These are phyloP conservation scores for Drosophila meridiana DNA, from an alignment of 2,888 invertebrate species.

Conservation along the genomic window DNA sequence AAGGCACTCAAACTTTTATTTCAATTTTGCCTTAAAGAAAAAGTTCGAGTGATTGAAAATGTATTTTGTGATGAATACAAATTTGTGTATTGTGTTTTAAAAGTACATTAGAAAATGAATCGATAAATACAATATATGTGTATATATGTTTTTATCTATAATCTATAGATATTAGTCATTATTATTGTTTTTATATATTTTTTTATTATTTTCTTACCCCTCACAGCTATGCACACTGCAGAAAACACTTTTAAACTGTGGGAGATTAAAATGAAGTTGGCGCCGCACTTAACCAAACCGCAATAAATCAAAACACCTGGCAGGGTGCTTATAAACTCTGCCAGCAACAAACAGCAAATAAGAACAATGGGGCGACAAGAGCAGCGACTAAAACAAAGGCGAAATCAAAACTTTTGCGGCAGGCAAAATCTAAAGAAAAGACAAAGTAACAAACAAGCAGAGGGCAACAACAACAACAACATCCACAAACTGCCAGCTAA, in stretches of 20 bases:
- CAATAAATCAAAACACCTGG: slow-evolving; percentile 79
- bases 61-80: background rate
- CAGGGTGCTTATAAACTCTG: slow-evolving; percentile 50
- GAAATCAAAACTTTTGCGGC: slow-evolving; percentile 59
- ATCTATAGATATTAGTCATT: background rate
- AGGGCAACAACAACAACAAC: slow-evolving; percentile 4
- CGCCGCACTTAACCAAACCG: slow-evolving; percentile 70
- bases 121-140: background rate
- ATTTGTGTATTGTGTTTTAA: background rate
- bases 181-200: background rate
- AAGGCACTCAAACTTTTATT: background rate
- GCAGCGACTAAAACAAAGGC: slow-evolving; percentile 40
- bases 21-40: background rate
- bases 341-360: slow-evolving; percentile 35
- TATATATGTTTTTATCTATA: background rate
- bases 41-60: background rate
- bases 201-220: background rate
- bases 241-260: slow-evolving; percentile 38
- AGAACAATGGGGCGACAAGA: slow-evolving; percentile 22
- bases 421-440: slow-evolving; percentile 40
- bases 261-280: slow-evolving; percentile 73
- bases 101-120: background rate
- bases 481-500: slow-evolving; percentile 30
- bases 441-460: slow-evolving; percentile 31
- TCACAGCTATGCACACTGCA: slow-evolving; percentile 15